Evolutionary conservation across 2,113 vertebrate genomes (phyloP).

Genomic region (Lynx canadensis): DNA sequence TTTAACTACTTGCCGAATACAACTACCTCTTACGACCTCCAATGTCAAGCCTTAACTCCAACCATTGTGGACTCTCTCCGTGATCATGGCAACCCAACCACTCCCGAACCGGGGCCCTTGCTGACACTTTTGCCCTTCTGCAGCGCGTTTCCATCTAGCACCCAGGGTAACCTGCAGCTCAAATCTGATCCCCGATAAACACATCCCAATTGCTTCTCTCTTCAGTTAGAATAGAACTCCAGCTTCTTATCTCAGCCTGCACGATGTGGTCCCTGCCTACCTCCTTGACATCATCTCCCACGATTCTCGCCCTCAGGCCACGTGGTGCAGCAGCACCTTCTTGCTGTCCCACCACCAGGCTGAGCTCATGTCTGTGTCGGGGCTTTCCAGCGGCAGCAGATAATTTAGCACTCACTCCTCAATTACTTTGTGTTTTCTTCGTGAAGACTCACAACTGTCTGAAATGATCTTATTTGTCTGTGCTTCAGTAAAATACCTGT

Average conservation of each 20-base stretch:
- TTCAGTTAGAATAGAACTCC: not conserved
- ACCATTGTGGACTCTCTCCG: not conserved
- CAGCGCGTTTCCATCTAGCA: not conserved
- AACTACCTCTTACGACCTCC: not conserved
- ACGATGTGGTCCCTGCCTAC: not conserved
- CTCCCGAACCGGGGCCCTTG: not conserved
- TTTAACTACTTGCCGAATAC: not conserved
- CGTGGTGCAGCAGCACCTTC: rapidly evolving
- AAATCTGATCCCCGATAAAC: not conserved
- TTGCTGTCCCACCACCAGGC: not conserved
- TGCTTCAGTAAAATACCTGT: not conserved
- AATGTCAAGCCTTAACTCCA: not conserved
- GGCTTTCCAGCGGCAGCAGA: not conserved
- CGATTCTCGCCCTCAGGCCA: too few relatives aligned
- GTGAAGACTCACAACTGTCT: not conserved
- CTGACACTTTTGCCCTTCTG: not conserved
- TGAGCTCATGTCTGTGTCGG: not conserved
- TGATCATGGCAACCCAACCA: not conserved
- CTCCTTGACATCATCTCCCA: not conserved
- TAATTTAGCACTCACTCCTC: not conserved
- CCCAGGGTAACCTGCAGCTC: not conserved
- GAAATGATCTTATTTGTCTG: not conserved
- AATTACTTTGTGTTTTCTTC: not conserved
- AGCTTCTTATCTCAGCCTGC: not conserved
- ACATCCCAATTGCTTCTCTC: not conserved